Conservation (phyloP, 2,888 invertebrate genomes). For the Tiliacea aurago region DNA sequence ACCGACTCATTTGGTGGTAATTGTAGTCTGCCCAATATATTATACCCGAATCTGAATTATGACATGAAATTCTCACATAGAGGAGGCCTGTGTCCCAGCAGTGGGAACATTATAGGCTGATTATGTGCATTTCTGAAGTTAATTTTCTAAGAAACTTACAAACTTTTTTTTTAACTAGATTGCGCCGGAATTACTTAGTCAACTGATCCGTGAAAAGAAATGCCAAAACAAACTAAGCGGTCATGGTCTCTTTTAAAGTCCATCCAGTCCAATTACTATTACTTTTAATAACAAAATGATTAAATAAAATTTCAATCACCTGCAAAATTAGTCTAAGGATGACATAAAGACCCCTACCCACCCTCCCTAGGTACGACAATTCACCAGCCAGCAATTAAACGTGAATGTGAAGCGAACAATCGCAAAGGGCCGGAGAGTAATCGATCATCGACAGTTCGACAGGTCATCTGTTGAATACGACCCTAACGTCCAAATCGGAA, state of each 20-base stretch:
- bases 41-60: neutral
- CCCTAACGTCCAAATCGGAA: constrained; percentile 58
- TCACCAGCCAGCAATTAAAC: constrained; percentile 67
- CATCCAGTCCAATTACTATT: neutral
- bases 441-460: constrained; percentile 64
- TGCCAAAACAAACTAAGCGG: neutral
- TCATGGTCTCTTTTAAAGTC: neutral
- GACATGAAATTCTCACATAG: neutral
- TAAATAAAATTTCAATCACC: neutral
- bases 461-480: constrained; percentile 65
- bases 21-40: neutral
- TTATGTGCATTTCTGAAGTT: neutral
- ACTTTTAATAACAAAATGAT: neutral
- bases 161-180: neutral
- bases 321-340: neutral
- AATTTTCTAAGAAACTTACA: neutral
- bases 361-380: constrained; percentile 27
- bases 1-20: neutral
- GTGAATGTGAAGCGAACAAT: constrained; percentile 64
- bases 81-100: too few species aligned
- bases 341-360: constrained; percentile 1
- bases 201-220: neutral
- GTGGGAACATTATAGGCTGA: too few species aligned
- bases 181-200: too few species aligned
- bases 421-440: constrained; percentile 60